phyloP scores from a whole-genome alignment of 2,888 invertebrate genomes.

The Cryptus armator region DNA sequence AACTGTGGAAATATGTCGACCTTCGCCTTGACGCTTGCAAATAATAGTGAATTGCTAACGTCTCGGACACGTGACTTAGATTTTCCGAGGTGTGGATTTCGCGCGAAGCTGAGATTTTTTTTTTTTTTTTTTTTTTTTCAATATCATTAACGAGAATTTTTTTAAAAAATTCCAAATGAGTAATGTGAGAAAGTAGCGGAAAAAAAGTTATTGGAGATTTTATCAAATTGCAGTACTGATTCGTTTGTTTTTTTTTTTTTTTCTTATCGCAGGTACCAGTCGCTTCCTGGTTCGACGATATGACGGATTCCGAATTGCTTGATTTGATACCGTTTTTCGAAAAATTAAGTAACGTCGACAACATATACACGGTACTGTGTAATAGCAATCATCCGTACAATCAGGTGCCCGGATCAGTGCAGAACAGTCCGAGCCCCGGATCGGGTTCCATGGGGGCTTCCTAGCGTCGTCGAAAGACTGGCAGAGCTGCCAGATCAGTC shows the following conservation, averaged over 20 bases:
- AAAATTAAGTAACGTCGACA: conserved; percentile 97
- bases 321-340: conserved; percentile 99
- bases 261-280: conserved; percentile 93
- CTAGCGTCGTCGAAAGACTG: conserved; percentile 84
- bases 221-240: neutral
- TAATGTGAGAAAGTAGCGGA: neutral
- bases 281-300: conserved; percentile 99
- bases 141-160: neutral
- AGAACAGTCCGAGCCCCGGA: conserved; percentile 81
- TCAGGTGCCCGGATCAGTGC: conserved; percentile 80
- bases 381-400: conserved; percentile 96
- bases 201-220: neutral
- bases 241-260: neutral
- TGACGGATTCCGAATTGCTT: conserved; percentile 97
- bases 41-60: conserved; percentile 3
- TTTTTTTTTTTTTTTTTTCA: conserved; percentile 11
- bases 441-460: conserved; percentile 82
- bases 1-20: conserved; percentile 51
- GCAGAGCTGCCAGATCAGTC: conserved; percentile 80
- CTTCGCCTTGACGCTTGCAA: conserved; percentile 51
- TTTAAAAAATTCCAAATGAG: neutral
- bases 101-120: neutral
- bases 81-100: conserved; percentile 29
- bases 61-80: conserved; percentile 40
- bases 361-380: conserved; percentile 97